Base-by-base conservation (phyloP, 2,797 vertebrate species). In the Sciurus vulgaris region DNA sequence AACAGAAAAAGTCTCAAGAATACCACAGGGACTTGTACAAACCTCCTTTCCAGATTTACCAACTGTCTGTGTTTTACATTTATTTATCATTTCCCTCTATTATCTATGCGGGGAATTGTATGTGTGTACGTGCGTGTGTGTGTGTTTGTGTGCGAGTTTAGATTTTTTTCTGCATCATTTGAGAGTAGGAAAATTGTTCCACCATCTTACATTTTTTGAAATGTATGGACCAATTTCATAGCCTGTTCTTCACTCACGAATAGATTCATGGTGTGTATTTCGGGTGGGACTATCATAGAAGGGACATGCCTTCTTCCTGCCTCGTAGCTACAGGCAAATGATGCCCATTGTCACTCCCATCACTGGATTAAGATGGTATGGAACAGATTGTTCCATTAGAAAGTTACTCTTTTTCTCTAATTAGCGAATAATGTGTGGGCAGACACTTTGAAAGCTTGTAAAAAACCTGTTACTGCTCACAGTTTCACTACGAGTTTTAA, bases 391-490 rank as follows among this genome's bases (percentile, higher is more conserved):
- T 76, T 72, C 18, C 18, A 79, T 2, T 72, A n/a, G 35, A 74
- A 88, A 49, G 5, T 69, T 41, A 78, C 3, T 33, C 4, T 89
- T 77, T 41, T 59, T 35, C 30, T 47, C 33, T 90, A 92, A 70
- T 63, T 79, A 78, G 33, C 61, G 65, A 93, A 49, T 73, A 56
- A 44, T 47, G 15, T 35, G 28, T 86, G 28, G 44, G 14, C 10
- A 91, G 51, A 65, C 74, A 76, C 13, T 82, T 67, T 44, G 28
- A 86, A 20, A 59, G 54, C 22, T 49, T 90, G 33, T 90, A 44
- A 86, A 51, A 90, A 92, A 47, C n/a, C 28, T 82, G 13, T 74
- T 94, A 90, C 54, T 93, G 14, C 44, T 86, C 61, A 77, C 15
- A 51, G 5, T 70, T 67, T 78, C 28, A 91, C 4, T 18, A 15